Evolutionary conservation across 1,140 invertebrate species (phyloP).

Genomic region (Microplitis mediator): DNA sequence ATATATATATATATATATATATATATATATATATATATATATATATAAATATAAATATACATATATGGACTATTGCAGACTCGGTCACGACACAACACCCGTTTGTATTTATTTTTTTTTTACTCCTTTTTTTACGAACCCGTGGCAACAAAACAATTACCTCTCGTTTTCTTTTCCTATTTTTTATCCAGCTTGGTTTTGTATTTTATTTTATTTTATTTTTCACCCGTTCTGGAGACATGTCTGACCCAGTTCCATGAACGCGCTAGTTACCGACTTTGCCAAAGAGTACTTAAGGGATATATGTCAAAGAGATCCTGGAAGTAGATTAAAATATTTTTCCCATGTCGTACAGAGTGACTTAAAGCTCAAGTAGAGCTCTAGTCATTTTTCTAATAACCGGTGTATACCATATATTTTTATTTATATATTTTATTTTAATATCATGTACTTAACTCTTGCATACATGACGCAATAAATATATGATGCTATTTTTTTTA

Average conservation of each 20-base stretch:
- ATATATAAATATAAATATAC: not conserved
- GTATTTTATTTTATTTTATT: not conserved
- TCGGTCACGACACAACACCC: not conserved
- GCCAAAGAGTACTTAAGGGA: not conserved
- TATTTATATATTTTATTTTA: no score
- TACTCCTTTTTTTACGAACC: not conserved
- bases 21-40: not conserved
- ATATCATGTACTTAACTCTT: no score
- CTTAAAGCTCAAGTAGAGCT: not conserved
- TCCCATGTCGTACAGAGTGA: not conserved
- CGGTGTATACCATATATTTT: not conserved
- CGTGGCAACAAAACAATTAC: not conserved
- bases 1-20: no score
- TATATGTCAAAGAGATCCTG: slow-evolving; percentile 4
- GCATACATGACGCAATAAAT: no score
- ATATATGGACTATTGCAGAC: not conserved
- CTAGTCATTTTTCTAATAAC: not conserved
- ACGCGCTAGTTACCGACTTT: not conserved
- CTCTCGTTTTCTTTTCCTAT: not conserved
- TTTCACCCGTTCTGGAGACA: not conserved
- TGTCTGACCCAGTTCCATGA: slow-evolving; percentile 7
- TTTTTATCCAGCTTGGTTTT: not conserved
- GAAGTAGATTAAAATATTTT: slow-evolving; percentile 8
- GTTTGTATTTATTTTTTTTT: not conserved
- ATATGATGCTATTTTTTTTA: no score